Percentiles rank a stretch among this genome's conserved stretches.
These are phyloP conservation scores for Lepus americanus DNA, from an alignment of 2,113 vertebrate species.

Conservation along the genomic window DNA sequence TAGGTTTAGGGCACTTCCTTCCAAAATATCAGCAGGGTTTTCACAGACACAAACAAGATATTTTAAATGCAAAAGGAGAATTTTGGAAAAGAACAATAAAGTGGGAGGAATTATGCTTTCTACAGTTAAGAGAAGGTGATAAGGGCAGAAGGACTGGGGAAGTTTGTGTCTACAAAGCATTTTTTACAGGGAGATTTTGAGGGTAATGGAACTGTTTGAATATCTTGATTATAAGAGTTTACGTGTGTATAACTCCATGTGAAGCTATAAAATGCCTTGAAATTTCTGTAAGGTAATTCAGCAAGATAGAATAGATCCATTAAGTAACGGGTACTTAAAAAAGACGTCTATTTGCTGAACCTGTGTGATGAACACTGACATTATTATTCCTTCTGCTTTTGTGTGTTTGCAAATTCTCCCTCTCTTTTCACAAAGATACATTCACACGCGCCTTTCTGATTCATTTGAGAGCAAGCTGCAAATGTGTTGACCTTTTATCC, in stretches of 20 bases:
- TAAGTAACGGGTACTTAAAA: background rate
- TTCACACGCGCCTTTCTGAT: background rate
- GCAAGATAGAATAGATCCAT: background rate
- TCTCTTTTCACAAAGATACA: background rate
- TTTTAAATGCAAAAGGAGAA: background rate
- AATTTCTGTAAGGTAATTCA: background rate
- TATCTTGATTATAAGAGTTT: background rate
- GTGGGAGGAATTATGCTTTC: background rate
- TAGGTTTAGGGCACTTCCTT: background rate
- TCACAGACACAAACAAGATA: background rate
- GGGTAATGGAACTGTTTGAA: background rate
- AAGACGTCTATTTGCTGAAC: background rate
- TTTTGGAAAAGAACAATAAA: background rate
- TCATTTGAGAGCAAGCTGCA: background rate
- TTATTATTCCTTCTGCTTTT: background rate
- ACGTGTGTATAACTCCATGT: background rate
- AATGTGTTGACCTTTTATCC: background rate
- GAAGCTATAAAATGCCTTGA: background rate
- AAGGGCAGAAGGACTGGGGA: background rate
- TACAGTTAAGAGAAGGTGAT: fast-evolving
- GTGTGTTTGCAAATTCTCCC: background rate
- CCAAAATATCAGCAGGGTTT: background rate
- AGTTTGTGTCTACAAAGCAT: background rate
- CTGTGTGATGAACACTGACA: background rate
- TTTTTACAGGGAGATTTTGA: background rate